A percentile compares a stretch with the other conserved stretches of the same genome.
Conservation (phyloP, 2,113 vertebrate species). For the Prolemur simus region DNA sequence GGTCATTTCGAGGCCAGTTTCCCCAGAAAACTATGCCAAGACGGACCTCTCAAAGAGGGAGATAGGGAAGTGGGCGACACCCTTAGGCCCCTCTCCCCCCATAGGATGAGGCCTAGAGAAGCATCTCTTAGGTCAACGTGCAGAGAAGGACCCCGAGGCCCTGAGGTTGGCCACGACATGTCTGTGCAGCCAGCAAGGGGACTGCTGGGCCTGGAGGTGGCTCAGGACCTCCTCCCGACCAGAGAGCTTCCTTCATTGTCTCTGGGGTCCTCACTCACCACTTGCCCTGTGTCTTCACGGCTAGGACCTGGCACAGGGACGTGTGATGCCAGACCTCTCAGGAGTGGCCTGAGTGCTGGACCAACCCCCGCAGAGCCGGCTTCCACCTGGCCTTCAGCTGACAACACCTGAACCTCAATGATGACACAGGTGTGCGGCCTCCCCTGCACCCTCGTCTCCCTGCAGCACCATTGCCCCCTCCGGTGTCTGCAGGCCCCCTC, state of each 20-base stretch:
- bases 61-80: neutral
- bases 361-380: neutral
- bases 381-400: neutral
- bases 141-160: neutral
- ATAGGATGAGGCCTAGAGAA: neutral
- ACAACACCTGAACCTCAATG: neutral
- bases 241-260: neutral
- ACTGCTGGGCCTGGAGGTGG: neutral
- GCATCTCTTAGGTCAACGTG: neutral
- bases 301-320: neutral
- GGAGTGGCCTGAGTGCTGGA: neutral
- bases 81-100: too few relatives aligned
- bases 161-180: neutral
- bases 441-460: rapidly evolving
- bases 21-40: neutral
- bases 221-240: neutral
- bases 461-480: neutral
- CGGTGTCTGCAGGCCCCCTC: too few relatives aligned
- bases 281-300: neutral
- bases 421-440: too few relatives aligned
- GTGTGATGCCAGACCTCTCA: neutral
- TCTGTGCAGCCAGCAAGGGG: neutral
- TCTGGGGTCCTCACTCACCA: neutral
- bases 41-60: neutral
- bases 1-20: neutral